Percentiles rank a stretch among this genome's conserved stretches.
These are phyloP conservation scores for Sandelia bainsii DNA, from an alignment of 2,797 vertebrate genomes.

Conservation along the genomic window DNA sequence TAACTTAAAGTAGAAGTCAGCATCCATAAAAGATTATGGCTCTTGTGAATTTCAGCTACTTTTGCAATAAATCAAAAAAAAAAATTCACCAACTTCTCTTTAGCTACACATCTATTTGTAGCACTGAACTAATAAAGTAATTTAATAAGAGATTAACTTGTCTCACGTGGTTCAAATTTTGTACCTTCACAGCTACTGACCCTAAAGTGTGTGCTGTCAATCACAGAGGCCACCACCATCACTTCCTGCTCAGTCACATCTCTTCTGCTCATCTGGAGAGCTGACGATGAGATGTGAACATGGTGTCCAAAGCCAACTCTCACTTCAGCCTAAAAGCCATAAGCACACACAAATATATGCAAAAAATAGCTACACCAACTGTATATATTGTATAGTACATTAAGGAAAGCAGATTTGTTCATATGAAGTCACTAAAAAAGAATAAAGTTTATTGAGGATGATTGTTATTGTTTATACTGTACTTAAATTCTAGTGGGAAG, in stretches of 20 bases:
- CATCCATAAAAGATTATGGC: background rate
- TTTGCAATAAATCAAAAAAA: background rate
- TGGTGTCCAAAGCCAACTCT: fast-evolving
- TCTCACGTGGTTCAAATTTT: background rate
- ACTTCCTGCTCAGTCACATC: fast-evolving
- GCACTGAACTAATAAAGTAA: background rate
- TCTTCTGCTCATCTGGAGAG: constrained; percentile 49
- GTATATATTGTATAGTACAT: too few species aligned
- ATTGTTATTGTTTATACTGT: too few species aligned
- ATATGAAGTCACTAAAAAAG: too few species aligned
- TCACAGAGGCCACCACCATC: constrained; percentile 53
- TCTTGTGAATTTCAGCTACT: background rate
- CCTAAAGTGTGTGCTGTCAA: constrained; percentile 72
- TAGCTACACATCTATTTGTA: background rate
- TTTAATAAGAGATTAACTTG: too few species aligned
- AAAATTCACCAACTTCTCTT: background rate
- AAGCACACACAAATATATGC: background rate
- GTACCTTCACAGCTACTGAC: constrained; percentile 39
- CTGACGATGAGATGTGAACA: constrained; percentile 69
- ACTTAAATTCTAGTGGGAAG: too few species aligned
- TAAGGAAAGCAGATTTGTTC: too few species aligned
- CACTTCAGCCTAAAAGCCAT: constrained; percentile 24
- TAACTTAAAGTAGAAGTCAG: too few species aligned
- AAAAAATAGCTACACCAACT: background rate
- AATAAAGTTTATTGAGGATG: too few species aligned